Conservation (phyloP, 2,888 invertebrate genomes). For the Zele albiditarsus region DNA sequence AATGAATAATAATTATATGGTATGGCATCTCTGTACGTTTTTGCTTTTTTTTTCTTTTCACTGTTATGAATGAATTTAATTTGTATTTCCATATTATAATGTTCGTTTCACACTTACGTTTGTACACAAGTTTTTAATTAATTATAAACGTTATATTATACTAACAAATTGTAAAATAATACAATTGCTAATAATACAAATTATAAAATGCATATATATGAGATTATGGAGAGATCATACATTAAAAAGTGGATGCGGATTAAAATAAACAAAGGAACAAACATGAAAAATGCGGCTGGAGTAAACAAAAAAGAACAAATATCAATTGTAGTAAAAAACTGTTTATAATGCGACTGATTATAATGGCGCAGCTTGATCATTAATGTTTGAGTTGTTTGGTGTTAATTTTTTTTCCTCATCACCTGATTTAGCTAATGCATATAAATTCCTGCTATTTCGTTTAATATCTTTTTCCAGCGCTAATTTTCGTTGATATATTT, state of each 20-base stretch:
- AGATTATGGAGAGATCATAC: neutral
- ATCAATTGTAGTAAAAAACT: neutral
- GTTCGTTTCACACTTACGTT: neutral
- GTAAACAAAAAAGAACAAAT: neutral
- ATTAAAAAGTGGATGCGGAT: neutral
- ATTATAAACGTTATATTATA: neutral
- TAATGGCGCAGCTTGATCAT: conserved; percentile 5
- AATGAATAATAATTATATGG: neutral
- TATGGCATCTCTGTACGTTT: neutral
- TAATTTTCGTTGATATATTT: conserved; percentile 59
- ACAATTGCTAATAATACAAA: neutral
- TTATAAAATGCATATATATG: conserved; percentile 11
- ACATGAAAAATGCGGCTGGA: neutral
- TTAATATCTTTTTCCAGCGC: conserved; percentile 63
- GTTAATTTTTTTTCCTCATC: neutral
- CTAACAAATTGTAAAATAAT: neutral
- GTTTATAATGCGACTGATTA: conserved; percentile 6
- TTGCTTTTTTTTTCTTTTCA: neutral
- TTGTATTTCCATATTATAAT: neutral
- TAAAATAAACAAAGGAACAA: neutral
- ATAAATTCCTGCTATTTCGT: conserved; percentile 65
- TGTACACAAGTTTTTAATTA: conserved; percentile 7
- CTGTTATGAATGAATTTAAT: neutral
- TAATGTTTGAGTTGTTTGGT: neutral
- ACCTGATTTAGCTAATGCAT: conserved; percentile 63